Conservation (phyloP, 2,113 vertebrate species). For the Plecturocebus donacophilus region DNA sequence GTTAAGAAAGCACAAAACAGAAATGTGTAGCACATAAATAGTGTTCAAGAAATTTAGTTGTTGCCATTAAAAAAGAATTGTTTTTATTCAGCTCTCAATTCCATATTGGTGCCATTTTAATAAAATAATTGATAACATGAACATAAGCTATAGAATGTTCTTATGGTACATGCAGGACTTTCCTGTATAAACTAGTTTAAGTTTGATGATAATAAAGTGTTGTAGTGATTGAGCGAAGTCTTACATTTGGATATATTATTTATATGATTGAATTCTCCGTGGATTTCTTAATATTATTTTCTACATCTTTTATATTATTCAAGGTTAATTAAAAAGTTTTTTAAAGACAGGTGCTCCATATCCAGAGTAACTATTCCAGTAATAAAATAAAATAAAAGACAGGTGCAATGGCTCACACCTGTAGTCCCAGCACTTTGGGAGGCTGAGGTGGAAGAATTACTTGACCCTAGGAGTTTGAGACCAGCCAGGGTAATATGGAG, state of each 20-base stretch:
- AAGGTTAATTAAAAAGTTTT: background rate
- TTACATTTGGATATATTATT: background rate
- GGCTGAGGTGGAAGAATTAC: no score
- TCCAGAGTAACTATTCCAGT: no score
- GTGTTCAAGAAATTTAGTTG: conserved; percentile 7
- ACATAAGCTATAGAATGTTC: background rate
- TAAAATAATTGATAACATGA: background rate
- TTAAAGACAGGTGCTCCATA: background rate
- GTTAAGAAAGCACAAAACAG: background rate
- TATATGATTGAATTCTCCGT: background rate
- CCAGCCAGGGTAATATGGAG: no score
- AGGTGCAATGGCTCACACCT: no score
- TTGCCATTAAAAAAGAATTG: background rate
- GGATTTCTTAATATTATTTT: conserved; percentile 31
- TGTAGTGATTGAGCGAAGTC: background rate
- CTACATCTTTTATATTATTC: background rate
- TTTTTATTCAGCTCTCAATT: no score
- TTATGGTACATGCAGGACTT: background rate
- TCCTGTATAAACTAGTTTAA: background rate
- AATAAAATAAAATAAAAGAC: background rate
- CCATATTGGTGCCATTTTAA: background rate
- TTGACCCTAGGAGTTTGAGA: no score
- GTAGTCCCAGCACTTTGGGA: no score
- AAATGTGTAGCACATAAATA: background rate
- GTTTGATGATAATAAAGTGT: background rate